A percentile compares a stretch with the other conserved stretches of the same genome.
Evolutionary conservation across 2,888 invertebrate species (phyloP).

Genomic region (Tanaodytes sp.): DNA sequence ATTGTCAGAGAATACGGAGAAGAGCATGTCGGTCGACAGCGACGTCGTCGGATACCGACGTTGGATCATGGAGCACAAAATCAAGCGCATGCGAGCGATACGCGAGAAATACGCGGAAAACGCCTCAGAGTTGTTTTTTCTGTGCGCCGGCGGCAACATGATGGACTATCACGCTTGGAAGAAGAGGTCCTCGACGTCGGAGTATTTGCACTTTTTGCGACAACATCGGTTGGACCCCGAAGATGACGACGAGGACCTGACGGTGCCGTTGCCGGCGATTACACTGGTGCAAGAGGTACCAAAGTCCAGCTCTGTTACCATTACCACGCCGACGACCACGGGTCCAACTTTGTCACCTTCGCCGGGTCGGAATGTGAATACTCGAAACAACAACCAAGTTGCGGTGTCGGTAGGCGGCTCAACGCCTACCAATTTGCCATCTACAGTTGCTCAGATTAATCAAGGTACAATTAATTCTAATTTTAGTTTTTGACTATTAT

Average conservation of each 20-base stretch:
- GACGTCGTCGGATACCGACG: constrained; percentile 76
- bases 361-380: constrained; percentile 52
- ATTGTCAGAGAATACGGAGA: constrained; percentile 70
- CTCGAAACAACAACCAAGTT: constrained; percentile 74
- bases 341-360: constrained; percentile 4
- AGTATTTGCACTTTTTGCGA: constrained; percentile 83
- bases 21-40: constrained; percentile 65
- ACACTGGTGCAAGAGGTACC: too few relatives aligned
- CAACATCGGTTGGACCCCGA: constrained; percentile 81
- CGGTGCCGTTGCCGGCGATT: constrained; percentile 50
- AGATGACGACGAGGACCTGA: constrained; percentile 74
- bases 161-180: constrained; percentile 91
- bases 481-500: neutral
- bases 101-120: constrained; percentile 85
- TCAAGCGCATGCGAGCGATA: constrained; percentile 80
- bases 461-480: too few relatives aligned
- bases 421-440: constrained; percentile 76
- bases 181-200: constrained; percentile 84
- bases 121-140: constrained; percentile 88
- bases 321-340: constrained; percentile 6
- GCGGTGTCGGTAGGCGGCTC: constrained; percentile 77
- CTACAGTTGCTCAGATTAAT: constrained; percentile 77
- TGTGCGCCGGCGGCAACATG: constrained; percentile 89
- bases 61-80: constrained; percentile 82
- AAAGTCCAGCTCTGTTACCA: too few relatives aligned